These are phyloP conservation scores for Chrysomela aeneicollis DNA, from an alignment of 2,888 invertebrate genomes.

Conservation along the genomic window DNA sequence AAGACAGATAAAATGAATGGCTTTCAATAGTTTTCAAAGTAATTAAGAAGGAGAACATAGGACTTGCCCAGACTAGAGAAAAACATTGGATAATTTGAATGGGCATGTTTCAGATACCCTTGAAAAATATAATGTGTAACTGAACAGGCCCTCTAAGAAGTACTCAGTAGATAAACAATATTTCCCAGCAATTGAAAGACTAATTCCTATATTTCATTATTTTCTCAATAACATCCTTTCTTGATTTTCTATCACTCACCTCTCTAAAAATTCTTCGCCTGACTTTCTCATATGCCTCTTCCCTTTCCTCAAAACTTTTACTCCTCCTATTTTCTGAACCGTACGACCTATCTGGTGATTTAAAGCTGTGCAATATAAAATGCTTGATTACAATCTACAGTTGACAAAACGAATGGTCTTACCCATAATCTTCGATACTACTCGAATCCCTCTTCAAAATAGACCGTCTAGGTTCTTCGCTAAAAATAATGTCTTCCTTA, in stretches of 20 bases:
- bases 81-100: no score
- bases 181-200: no score
- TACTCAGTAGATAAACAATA: no score
- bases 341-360: constrained; percentile 69
- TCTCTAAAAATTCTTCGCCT: constrained; percentile 83
- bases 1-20: no score
- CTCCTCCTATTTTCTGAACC: constrained; percentile 73
- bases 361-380: constrained; percentile 61
- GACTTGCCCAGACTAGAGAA: no score
- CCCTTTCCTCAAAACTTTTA: constrained; percentile 91
- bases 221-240: no score
- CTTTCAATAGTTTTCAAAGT: no score
- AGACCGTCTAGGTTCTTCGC: constrained; percentile 76
- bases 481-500: constrained; percentile 69
- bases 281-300: constrained; percentile 87
- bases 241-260: constrained; percentile 40
- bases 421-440: constrained; percentile 74
- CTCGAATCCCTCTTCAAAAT: constrained; percentile 85
- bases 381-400: neutral
- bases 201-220: no score
- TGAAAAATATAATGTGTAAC: no score
- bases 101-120: no score
- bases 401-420: neutral
- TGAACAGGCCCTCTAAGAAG: no score
- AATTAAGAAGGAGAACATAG: no score